Percentiles rank a stretch among this genome's conserved stretches.
These are phyloP conservation scores for Myotis davidii DNA, from an alignment of 2,113 vertebrate genomes.

Conservation along the genomic window DNA sequence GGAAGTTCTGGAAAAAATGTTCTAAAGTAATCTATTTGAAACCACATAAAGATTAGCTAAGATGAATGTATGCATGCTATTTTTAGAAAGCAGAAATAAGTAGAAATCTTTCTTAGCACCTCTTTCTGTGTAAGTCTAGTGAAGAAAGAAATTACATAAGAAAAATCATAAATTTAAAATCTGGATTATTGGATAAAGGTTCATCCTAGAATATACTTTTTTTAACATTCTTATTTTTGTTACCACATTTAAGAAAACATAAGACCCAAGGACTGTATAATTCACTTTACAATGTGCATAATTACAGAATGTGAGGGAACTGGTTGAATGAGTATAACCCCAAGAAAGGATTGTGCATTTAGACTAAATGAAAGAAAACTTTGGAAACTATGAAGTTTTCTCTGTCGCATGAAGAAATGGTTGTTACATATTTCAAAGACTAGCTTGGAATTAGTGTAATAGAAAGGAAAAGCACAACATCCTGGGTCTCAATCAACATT, in stretches of 20 bases:
- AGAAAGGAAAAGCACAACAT: constrained; percentile 21
- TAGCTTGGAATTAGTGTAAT: neutral
- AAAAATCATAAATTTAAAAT: constrained; percentile 72
- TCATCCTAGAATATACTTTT: constrained; percentile 62
- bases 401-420: neutral
- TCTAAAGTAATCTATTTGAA: constrained; percentile 75
- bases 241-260: constrained; percentile 60
- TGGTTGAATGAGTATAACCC: neutral
- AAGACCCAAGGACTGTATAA: neutral
- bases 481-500: neutral
- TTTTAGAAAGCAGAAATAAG: constrained; percentile 78
- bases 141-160: constrained; percentile 73
- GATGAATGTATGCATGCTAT: constrained; percentile 75
- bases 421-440: neutral
- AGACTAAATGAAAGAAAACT: constrained; percentile 53
- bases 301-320: neutral
- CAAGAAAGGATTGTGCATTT: constrained; percentile 28
- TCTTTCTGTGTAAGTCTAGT: constrained; percentile 66
- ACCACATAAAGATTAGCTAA: constrained; percentile 76
- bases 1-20: neutral
- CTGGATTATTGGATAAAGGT: constrained; percentile 69
- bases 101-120: constrained; percentile 73
- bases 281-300: constrained; percentile 44
- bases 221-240: constrained; percentile 45
- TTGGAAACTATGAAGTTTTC: neutral